Evolutionary conservation across 2,888 invertebrate genomes (phyloP).

Genomic region (Orchestes rusci): DNA sequence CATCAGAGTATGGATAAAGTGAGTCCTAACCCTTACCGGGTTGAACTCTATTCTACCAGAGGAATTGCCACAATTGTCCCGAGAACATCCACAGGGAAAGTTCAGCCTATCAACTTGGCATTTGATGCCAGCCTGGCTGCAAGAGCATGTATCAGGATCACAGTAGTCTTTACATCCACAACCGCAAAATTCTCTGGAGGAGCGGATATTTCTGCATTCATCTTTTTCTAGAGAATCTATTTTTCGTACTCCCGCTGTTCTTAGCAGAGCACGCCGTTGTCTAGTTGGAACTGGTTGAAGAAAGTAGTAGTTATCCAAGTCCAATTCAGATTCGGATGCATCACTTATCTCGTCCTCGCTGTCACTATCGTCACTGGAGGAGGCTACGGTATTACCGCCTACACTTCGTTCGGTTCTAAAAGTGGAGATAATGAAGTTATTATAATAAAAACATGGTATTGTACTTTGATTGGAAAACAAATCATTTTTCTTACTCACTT

Average conservation of each 20-base stretch:
- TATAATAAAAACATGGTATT: neutral
- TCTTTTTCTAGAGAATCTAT: conserved; percentile 91
- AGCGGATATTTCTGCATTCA: conserved; percentile 86
- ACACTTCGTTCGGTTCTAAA: conserved; percentile 20
- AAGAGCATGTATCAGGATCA: conserved; percentile 92
- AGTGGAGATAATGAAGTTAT: conserved; percentile 1
- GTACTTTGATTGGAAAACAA: neutral
- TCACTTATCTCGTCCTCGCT: conserved; percentile 80
- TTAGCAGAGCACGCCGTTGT: conserved; percentile 77
- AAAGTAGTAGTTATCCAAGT: conserved; percentile 84
- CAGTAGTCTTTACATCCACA: conserved; percentile 90
- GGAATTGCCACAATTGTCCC: conserved; percentile 89
- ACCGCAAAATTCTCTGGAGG: conserved; percentile 88
- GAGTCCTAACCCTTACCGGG: conserved; percentile 89
- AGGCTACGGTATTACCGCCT: conserved; percentile 41
- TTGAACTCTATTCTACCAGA: conserved; percentile 94
- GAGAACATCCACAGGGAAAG: conserved; percentile 94
- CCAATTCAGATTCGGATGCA: conserved; percentile 74
- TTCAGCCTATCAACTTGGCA: conserved; percentile 95
- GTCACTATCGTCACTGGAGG: conserved; percentile 78
- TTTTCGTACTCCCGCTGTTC: conserved; percentile 89
- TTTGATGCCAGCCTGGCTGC: conserved; percentile 91
- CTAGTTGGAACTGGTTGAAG: conserved; percentile 88
- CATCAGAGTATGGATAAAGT: conserved; percentile 96
- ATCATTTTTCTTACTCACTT: too few relatives aligned